A percentile compares a stretch with the other conserved stretches of the same genome.
These are phyloP conservation scores for Delphinus delphis DNA, from an alignment of 2,113 vertebrate genomes.

Conservation along the genomic window DNA sequence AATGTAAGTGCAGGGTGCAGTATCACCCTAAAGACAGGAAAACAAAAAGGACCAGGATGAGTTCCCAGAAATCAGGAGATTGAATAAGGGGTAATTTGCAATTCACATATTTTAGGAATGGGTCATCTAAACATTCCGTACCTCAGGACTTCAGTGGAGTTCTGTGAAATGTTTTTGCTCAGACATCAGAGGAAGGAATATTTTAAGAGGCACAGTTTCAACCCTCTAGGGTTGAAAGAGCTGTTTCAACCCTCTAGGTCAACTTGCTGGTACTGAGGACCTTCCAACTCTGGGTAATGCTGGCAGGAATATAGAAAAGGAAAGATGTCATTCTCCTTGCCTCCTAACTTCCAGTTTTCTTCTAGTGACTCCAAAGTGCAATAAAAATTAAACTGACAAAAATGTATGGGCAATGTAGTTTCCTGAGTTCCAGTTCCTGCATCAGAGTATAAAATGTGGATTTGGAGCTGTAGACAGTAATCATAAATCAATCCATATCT, in stretches of 20 bases:
- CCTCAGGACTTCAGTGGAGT: background rate
- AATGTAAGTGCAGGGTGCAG: background rate
- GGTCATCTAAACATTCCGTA: background rate
- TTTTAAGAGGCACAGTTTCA: background rate
- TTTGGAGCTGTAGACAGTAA: background rate
- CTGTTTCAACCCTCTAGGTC: background rate
- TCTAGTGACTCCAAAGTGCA: background rate
- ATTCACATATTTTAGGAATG: background rate
- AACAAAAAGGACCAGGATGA: background rate
- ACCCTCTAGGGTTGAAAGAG: background rate
- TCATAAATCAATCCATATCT: background rate
- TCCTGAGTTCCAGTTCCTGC: background rate
- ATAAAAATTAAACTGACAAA: background rate
- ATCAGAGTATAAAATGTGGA: background rate
- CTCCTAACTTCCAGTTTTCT: background rate
- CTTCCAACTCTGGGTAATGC: background rate
- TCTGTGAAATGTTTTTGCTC: background rate
- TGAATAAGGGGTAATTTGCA: background rate
- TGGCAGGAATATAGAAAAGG: background rate
- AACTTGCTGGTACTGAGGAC: background rate
- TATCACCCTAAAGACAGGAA: background rate
- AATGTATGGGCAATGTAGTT: background rate
- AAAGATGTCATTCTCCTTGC: background rate
- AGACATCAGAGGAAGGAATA: background rate
- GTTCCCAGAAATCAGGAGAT: background rate